phyloP scores from a whole-genome alignment of 2,797 vertebrate genomes.

The Bryconaethiops microstoma region DNA sequence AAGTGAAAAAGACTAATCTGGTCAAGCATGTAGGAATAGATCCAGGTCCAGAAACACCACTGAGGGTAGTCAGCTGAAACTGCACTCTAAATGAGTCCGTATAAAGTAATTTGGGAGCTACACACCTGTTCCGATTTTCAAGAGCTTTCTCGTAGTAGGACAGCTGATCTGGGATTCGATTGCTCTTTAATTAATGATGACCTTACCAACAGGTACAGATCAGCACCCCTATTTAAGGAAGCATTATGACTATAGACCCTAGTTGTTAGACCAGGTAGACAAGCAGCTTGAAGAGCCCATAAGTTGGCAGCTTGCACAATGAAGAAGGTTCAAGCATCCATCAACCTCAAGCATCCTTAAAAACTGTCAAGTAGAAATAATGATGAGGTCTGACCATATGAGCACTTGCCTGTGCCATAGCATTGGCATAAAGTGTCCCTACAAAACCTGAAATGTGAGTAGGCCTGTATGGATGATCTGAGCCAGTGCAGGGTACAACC shows the following conservation, averaged over 20 bases:
- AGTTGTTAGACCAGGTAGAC: background rate
- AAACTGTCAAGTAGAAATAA: background rate
- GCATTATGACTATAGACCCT: background rate
- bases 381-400: background rate
- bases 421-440: background rate
- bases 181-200: no score
- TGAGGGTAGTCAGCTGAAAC: no score
- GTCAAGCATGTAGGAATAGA: no score
- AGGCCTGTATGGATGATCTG: background rate
- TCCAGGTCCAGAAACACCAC: no score
- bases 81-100: no score
- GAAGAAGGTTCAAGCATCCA: background rate
- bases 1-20: no score
- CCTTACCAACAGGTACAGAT: no score
- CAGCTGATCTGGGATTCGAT: no score
- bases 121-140: no score
- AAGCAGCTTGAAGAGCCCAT: background rate
- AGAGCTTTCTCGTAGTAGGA: no score
- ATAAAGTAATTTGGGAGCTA: no score
- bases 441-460: background rate
- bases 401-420: background rate
- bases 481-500: background rate
- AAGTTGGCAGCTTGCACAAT: background rate
- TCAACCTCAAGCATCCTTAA: background rate
- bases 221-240: no score